Evolutionary conservation across 2,888 invertebrate species (phyloP).

Genomic region (Flabesymbios commensalis): DNA sequence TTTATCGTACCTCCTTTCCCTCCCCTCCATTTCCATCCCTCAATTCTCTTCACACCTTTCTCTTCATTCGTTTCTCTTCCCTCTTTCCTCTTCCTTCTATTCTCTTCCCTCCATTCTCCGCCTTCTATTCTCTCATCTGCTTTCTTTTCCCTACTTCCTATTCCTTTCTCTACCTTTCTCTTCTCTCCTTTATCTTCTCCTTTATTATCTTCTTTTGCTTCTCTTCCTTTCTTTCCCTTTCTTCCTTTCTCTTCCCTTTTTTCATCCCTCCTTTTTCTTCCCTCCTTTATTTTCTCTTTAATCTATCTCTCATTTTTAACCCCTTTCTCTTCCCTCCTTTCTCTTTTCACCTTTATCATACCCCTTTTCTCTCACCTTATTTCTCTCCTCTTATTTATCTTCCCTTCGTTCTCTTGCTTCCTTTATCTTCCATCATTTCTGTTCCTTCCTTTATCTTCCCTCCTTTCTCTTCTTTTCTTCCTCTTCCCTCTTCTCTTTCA

Average conservation of each 20-base stretch:
- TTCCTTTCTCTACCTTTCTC: conserved; percentile 4
- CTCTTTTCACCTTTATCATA: background rate
- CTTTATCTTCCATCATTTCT: background rate
- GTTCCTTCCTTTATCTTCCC: background rate
- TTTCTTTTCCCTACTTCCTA: conserved; percentile 7
- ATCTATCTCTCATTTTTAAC: background rate
- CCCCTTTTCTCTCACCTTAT: background rate
- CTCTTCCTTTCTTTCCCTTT: background rate
- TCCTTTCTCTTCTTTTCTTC: too few relatives aligned
- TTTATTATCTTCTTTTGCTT: background rate
- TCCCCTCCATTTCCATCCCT: background rate
- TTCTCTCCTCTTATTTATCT: background rate
- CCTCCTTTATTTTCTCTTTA: background rate
- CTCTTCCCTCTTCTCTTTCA: background rate
- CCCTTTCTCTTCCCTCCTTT: background rate
- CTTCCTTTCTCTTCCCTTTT: conserved; percentile 3
- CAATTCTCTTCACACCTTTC: background rate
- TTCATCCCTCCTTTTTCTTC: background rate
- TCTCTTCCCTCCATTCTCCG: conserved; percentile 2
- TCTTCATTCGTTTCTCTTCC: background rate
- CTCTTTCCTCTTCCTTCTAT: background rate
- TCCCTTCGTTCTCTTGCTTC: background rate
- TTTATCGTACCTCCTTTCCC: background rate
- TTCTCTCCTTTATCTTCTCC: background rate
- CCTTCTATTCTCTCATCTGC: conserved; percentile 6